Evolutionary conservation across 2,888 invertebrate genomes (phyloP), one percentile per base, ranked within the genome.

Genomic region (Empis stercorea): DNA sequence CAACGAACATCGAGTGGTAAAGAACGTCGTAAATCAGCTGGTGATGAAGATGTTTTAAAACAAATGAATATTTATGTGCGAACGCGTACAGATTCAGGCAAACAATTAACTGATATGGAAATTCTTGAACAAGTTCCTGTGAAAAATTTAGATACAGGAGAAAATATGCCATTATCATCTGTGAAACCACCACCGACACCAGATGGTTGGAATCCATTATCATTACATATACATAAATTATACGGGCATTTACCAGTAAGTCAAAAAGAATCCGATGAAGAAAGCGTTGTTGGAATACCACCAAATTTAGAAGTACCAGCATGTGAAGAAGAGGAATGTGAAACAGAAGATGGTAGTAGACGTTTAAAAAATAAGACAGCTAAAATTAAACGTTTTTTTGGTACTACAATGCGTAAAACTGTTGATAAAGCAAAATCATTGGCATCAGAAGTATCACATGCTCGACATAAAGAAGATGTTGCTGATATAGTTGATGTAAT

Each of bases 131-230:
- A 91, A 73, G 87, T 92, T 61, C 84, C 85, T 53, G 86, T 86
- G 44, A 75, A 84, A 61, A 86, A 86, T 70, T 71, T 86, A 49
- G 86, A 86, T 64, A 86, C 85, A 9, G 78, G 95, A 3, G 95
- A 95, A 70, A 78, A 87, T 56, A 84, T 95, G 57, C 93, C 95
- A n/a, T 73, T 96, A 50, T 93, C 91, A 63, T 84, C 87, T 59
- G 94, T 95, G 2, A 64, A 66, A 54, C 63, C 69, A 51, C 69
- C 69, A 48, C 69, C 69, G 46, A 66, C 67, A 52, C 69, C 69
- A 39, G 95, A 95, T 64, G 93, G 94, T 65, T 91, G 91, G 70
- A 95, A 96, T 74, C 96, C 95, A 4, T 75, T 96, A 49, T 91
- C 92, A 16, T 72, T 95, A 55, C 95, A 96, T 70, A 94, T 96